Percentiles rank a stretch among this genome's conserved stretches.
These are phyloP conservation scores for Pectinophora gossypiella DNA, from an alignment of 1,140 invertebrate species.

Conservation along the genomic window DNA sequence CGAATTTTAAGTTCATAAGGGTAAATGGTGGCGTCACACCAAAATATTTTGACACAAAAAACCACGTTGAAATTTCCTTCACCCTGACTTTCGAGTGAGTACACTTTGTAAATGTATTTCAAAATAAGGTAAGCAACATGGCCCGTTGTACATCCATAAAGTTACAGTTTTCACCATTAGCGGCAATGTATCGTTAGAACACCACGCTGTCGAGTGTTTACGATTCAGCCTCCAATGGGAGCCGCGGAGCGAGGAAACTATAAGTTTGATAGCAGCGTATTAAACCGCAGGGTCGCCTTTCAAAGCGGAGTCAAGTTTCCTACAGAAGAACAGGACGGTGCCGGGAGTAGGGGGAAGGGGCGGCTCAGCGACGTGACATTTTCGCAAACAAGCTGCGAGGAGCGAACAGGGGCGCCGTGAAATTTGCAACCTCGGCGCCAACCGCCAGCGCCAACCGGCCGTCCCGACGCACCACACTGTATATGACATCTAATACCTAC, in stretches of 20 bases:
- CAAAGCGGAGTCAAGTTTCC: slow-evolving; percentile 35
- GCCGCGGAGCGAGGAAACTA: slow-evolving; percentile 9
- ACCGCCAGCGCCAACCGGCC: slow-evolving; percentile 13
- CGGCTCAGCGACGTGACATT: slow-evolving; percentile 53
- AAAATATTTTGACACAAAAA: background rate
- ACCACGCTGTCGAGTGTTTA: background rate
- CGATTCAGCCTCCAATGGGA: background rate
- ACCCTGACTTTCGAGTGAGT: too few relatives aligned
- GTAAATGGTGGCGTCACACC: background rate
- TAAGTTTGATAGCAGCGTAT: slow-evolving; percentile 24
- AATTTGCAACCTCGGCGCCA: slow-evolving; percentile 54
- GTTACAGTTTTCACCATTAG: background rate
- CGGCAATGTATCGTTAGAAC: background rate
- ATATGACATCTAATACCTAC: too few relatives aligned
- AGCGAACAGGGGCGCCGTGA: slow-evolving; percentile 34
- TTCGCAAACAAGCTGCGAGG: slow-evolving; percentile 54
- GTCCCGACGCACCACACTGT: background rate
- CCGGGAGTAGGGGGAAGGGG: background rate
- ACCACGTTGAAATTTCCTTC: background rate
- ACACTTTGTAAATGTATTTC: too few relatives aligned
- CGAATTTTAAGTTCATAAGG: background rate
- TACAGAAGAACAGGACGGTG: slow-evolving; percentile 21
- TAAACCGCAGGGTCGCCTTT: slow-evolving; percentile 20
- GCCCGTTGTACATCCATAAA: background rate
- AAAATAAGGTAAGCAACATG: too few relatives aligned